phyloP scores from a whole-genome alignment of 1,140 invertebrate genomes.

The Nasonia giraulti region DNA sequence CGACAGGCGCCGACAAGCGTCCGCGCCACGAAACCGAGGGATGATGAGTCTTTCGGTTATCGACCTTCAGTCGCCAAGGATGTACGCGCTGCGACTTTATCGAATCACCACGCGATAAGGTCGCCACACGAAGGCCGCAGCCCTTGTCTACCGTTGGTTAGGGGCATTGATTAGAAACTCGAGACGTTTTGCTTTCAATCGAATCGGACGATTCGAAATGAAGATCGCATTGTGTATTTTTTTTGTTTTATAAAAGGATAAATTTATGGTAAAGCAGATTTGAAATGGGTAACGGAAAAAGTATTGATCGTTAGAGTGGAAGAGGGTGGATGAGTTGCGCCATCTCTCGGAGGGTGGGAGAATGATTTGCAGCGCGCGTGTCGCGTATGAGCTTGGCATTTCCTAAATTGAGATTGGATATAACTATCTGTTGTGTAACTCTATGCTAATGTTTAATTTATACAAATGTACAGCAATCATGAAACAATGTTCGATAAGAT shows the following conservation, averaged over 20 bases:
- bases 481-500: conserved; percentile 22
- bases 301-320: not conserved
- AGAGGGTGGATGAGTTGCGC: not conserved
- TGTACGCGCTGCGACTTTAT: conserved; percentile 24
- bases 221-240: not conserved
- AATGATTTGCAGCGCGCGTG: not conserved
- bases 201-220: not conserved
- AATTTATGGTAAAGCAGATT: not conserved
- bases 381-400: not conserved
- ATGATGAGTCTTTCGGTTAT: not conserved
- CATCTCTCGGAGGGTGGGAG: not conserved
- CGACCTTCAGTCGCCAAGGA: not conserved
- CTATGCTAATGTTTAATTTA: conserved; percentile 46
- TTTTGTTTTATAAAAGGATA: not conserved
- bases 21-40: not conserved
- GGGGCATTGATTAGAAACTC: not conserved
- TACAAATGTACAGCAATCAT: conserved; percentile 44
- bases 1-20: not conserved
- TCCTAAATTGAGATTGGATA: not conserved
- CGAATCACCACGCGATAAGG: conserved; percentile 49
- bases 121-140: not conserved
- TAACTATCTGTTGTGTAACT: not conserved
- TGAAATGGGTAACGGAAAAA: not conserved
- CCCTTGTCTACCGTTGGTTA: conserved; percentile 26
- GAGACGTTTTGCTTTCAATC: not conserved